A percentile compares a stretch with the other conserved stretches of the same genome.
Conservation (phyloP, 2,797 vertebrate genomes). For the Petrocephalus schoutedeni region DNA sequence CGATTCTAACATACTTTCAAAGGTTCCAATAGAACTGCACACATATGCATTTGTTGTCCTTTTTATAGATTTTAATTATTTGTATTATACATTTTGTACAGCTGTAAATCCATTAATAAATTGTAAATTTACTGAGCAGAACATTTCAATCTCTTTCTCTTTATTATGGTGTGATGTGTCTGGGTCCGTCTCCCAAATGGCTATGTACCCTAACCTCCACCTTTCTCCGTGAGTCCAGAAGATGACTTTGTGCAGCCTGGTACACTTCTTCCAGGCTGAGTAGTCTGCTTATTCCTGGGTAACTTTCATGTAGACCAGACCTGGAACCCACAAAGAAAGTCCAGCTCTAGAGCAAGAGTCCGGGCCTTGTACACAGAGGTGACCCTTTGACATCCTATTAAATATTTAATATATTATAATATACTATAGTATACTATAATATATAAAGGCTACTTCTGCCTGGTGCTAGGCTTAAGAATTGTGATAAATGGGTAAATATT, state of each 20-base stretch:
- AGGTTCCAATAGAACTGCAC: conserved; percentile 9
- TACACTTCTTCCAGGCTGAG: background rate
- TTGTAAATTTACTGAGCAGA: conserved; percentile 35
- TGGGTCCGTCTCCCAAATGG: background rate
- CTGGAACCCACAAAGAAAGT: background rate
- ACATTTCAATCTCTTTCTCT: background rate
- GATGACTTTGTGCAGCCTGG: background rate
- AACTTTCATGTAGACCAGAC: background rate
- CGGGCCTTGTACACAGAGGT: background rate
- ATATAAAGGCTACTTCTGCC: background rate
- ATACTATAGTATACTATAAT: background rate
- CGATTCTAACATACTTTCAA: background rate
- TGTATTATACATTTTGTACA: conserved; percentile 65
- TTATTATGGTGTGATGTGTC: background rate
- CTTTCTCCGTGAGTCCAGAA: background rate
- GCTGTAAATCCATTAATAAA: conserved; percentile 62
- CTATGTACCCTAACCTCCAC: no score
- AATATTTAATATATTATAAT: background rate
- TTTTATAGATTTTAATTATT: conserved; percentile 45
- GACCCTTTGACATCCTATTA: background rate
- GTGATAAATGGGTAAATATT: background rate
- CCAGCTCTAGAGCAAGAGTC: background rate
- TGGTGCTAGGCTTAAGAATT: background rate
- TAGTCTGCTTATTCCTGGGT: background rate
- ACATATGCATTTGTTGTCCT: conserved; percentile 20